Evolutionary conservation across 2,888 invertebrate genomes (phyloP), one percentile per base, ranked within the genome.

Genomic region (Tridacna crocea): DNA sequence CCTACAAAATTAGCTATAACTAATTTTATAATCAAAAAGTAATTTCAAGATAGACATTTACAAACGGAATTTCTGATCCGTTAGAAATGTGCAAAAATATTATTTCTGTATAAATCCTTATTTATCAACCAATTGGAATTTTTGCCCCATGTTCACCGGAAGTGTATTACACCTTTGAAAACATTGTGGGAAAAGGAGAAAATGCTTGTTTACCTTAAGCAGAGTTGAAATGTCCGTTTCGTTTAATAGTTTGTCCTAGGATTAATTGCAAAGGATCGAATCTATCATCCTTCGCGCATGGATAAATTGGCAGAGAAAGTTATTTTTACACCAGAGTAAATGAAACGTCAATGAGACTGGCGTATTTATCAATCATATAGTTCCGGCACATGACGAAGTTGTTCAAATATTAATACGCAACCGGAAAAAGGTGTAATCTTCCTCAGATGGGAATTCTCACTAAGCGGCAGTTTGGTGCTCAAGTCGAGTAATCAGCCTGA

Each of bases 341-440:
- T 70, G 70, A 51, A 70, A 70, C 70, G 70, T 70, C 70, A 70
- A 51, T 51, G 22, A 13, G 26, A 51, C 47, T 24, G 70, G 51
- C 70, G 51, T 70, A 70, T 70, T 70, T 70, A 70, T 70, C 70
- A 70, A 70, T 70, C 70, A 70, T 70, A 22, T 26, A 70, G 48
- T 70, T 70, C 70, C 70, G 70, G 70, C 26, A 26, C 70, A 70
- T 70, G 51, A 47, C 51, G 19, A 47, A 48, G 15, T 15, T 70
- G 8, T 47, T 70, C 24, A 70, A 70, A 70, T 70, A 70, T 70
- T 70, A 27, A 70, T 70, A n/a, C 70, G 70, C 48, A n/a, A n/a
- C 26, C 51, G 22, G 6, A 46, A 24, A 22, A 70, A 66, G 70
- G 48, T 51, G 70, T 51, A 22, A 46, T 6, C 10, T n/a, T 22